Evolutionary conservation across 1,140 invertebrate species (phyloP).

Genomic region (Archivesica marissinica): DNA sequence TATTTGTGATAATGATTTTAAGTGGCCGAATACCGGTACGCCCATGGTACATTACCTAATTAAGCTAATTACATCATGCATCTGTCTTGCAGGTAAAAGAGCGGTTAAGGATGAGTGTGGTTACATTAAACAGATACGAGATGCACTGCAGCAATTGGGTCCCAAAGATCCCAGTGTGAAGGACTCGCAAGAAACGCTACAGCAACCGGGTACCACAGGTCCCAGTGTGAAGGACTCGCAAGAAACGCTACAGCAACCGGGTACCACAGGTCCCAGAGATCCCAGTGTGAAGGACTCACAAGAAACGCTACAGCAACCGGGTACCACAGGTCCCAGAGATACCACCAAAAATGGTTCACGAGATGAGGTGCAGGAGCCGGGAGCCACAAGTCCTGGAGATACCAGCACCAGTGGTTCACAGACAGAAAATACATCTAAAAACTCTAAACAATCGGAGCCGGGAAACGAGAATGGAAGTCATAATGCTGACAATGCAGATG

Average conservation of each 20-base stretch:
- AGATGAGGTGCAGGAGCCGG: neutral
- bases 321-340: neutral
- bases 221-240: neutral
- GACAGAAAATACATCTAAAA: neutral
- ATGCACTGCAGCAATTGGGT: constrained; percentile 19
- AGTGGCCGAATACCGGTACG: too few relatives aligned
- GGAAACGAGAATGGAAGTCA: neutral
- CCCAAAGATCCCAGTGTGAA: neutral
- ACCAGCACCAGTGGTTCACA: neutral
- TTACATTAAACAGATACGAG: constrained; percentile 63
- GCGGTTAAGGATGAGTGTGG: constrained; percentile 64
- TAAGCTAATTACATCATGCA: neutral
- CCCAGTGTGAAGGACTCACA: neutral
- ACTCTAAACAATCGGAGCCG: neutral
- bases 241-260: neutral
- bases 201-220: too few relatives aligned
- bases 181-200: neutral
- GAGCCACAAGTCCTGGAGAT: too few relatives aligned
- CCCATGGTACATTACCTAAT: too few relatives aligned
- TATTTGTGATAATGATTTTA: neutral
- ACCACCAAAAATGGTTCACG: neutral
- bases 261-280: too few relatives aligned
- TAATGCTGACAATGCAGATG: neutral
- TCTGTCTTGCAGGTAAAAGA: constrained; percentile 51
- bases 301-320: neutral